Evolutionary conservation across 2,113 vertebrate genomes (phyloP), one percentile per base, ranked within the genome.

Genomic region (Dolichotis patagonum): DNA sequence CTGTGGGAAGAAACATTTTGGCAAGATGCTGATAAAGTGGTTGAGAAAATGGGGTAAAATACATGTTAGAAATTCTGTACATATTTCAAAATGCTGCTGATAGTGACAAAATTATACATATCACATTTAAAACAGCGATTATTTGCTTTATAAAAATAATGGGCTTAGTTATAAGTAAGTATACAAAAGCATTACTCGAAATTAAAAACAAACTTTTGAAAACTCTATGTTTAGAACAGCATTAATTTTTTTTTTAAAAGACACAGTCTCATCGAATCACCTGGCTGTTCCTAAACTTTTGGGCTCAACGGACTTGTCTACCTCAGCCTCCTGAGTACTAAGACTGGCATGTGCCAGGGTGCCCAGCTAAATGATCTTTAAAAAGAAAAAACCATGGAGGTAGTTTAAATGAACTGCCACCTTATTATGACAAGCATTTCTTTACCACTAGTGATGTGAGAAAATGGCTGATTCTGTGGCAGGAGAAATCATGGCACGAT

Each of bases 1-100:
- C 99, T 99, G 98, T 38, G 3, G 58, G 92, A 96, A 96, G 54
- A 97, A 90, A 98, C 65, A 95, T 96, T 97, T 96, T 62, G 63
- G 87, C 28, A 96, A 97, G 85, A 87, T 91, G 81, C n/a, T 94
- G 46, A 90, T 85, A 86, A 93, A 93, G 58, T 56, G 71, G 35
- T 65, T 96, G 16, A 28, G 38, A 54, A 80, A 90, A 94, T 54
- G 26, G 5, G 17, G 35, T 58, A 91, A 89, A 95, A 89, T 82
- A 84, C 84, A 95, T 49, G n/a, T 88, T 54, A 92, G 54, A 97
- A 46, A 92, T 88, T 96, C 49, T 91, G 54, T 58, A 80, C 8
- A 16, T 88, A 90, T 87, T 96, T 97, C 56, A 95, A 32, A 92
- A 92, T 85, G n/a, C 41, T 54, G 35, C 82, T 90, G 54, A 89